Conservation (phyloP, 2,797 vertebrate genomes). For the Glyptemys insculpta region DNA sequence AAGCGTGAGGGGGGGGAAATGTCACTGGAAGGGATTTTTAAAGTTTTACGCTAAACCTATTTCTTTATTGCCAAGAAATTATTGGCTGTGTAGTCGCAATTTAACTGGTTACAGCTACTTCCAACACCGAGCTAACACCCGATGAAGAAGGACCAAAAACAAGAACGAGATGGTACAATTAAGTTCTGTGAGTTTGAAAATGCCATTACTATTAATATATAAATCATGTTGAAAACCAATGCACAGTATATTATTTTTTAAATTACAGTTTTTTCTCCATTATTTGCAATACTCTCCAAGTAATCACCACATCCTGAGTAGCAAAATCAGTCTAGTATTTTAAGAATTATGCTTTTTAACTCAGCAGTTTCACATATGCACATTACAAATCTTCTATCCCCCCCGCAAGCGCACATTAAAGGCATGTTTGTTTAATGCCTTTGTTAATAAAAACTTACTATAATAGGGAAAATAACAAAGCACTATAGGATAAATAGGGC, state of each 20-base stretch:
- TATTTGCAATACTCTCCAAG: background rate
- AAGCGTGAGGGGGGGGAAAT: background rate
- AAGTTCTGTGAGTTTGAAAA: background rate
- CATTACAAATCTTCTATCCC: background rate
- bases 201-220: background rate
- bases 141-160: background rate
- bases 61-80: background rate
- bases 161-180: background rate
- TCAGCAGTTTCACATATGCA: background rate
- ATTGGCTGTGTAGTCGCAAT: background rate
- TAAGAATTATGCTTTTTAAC: background rate
- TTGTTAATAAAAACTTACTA: constrained; percentile 38
- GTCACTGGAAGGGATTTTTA: background rate
- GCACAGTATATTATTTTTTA: background rate
- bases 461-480: background rate
- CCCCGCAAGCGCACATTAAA: constrained; percentile 35
- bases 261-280: background rate
- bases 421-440: constrained; percentile 1
- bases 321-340: constrained; percentile 1
- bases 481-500: background rate
- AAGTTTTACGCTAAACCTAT: background rate
- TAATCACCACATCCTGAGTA: background rate
- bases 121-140: background rate
- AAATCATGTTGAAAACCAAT: constrained; percentile 15
- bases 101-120: background rate